These are phyloP conservation scores for Atta cephalotes DNA, from an alignment of 1,140 invertebrate species.

Conservation along the genomic window DNA sequence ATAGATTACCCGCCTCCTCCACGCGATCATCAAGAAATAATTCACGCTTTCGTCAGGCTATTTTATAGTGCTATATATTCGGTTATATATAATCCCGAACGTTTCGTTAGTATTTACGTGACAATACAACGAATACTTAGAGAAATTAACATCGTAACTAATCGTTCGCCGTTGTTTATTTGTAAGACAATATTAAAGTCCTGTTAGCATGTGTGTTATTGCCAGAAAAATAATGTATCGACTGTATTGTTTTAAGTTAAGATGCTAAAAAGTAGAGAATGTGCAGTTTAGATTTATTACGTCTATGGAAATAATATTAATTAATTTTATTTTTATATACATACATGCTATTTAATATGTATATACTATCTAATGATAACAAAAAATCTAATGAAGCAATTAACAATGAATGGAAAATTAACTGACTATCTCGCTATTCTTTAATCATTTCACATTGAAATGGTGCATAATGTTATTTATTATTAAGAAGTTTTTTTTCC, in stretches of 20 bases:
- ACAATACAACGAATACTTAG: slow-evolving; percentile 66
- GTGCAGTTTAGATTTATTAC: too few relatives aligned
- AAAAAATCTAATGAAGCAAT: background rate
- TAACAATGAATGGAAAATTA: background rate
- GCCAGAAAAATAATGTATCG: background rate
- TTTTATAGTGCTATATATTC: slow-evolving; percentile 71
- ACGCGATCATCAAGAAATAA: slow-evolving; percentile 13
- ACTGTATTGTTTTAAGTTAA: background rate
- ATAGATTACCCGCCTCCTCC: slow-evolving; percentile 61
- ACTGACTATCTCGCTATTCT: background rate
- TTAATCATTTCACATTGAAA: background rate
- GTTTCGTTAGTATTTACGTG: slow-evolving; percentile 71
- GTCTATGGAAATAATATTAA: background rate
- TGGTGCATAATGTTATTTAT: background rate
- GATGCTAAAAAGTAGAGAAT: too few relatives aligned
- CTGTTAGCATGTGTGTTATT: slow-evolving; percentile 16
- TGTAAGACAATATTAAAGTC: slow-evolving; percentile 59
- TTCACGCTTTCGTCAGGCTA: slow-evolving; percentile 61
- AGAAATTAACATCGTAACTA: slow-evolving; percentile 53
- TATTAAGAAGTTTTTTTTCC: background rate
- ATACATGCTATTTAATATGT: too few relatives aligned
- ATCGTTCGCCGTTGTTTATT: slow-evolving; percentile 41
- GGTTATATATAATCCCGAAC: slow-evolving; percentile 20
- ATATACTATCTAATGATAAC: background rate
- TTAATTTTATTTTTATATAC: background rate